Percentiles rank a stretch among this genome's conserved stretches.
Conservation (phyloP, 2,888 invertebrate genomes). For the Ochropacha duplaris region DNA sequence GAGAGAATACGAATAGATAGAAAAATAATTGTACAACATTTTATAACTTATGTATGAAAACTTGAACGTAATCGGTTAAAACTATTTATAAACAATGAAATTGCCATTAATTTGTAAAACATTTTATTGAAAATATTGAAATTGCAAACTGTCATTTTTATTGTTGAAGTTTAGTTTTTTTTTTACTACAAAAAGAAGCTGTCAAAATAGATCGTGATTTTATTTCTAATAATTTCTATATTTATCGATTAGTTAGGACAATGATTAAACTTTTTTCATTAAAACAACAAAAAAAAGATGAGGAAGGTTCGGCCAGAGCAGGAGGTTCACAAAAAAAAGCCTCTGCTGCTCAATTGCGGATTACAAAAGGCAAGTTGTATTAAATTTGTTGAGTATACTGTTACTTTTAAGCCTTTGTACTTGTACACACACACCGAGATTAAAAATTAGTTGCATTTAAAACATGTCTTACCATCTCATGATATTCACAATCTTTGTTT, state of each 20-base stretch:
- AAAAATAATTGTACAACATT: too few species aligned
- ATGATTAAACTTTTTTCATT: slow-evolving; percentile 99
- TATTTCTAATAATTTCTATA: slow-evolving; percentile 66
- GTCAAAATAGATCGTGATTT: slow-evolving; percentile 77
- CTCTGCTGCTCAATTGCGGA: slow-evolving; percentile 97
- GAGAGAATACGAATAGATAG: too few species aligned
- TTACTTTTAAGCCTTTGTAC: too few species aligned
- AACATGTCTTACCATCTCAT: background rate
- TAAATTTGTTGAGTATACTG: background rate
- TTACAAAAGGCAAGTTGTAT: slow-evolving; percentile 93
- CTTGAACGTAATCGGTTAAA: background rate
- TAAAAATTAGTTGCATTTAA: too few species aligned
- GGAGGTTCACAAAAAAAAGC: slow-evolving; percentile 93
- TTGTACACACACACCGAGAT: too few species aligned
- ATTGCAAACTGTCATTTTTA: background rate
- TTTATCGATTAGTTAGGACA: slow-evolving; percentile 75
- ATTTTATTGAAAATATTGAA: background rate
- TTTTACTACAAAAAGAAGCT: slow-evolving; percentile 45
- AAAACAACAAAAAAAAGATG: slow-evolving; percentile 99
- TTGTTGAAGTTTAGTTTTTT: slow-evolving; percentile 22
- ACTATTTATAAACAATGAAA: background rate
- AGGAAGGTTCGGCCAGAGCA: slow-evolving; percentile 87
- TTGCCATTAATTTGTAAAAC: slow-evolving; percentile 22
- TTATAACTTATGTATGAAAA: background rate
- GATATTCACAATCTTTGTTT: background rate